Conservation (phyloP, 1,140 invertebrate genomes). For the Oncopodura yosiiana region DNA sequence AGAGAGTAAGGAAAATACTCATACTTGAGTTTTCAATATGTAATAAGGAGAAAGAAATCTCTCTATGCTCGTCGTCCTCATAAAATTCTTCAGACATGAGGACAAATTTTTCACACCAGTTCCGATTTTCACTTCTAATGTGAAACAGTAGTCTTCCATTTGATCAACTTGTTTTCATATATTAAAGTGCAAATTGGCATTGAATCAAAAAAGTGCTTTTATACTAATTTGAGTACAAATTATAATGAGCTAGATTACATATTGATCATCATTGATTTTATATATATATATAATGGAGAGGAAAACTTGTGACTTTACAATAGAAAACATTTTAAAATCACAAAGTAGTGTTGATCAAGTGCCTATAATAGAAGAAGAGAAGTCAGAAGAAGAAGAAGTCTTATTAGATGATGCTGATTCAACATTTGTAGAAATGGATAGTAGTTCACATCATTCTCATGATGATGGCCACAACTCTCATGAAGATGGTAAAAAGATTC, state of each 20-base stretch:
- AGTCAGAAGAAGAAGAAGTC: neutral
- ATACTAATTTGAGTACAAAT: neutral
- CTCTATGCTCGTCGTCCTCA: too few species aligned
- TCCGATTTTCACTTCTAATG: neutral
- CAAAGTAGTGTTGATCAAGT: slow-evolving; percentile 4
- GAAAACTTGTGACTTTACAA: slow-evolving; percentile 29
- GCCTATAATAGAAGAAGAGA: neutral
- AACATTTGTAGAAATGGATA: slow-evolving; percentile 29
- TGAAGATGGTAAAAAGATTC: slow-evolving; percentile 13
- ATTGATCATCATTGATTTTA: neutral
- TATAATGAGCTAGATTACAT: neutral
- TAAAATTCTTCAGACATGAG: too few species aligned
- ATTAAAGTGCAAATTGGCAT: neutral
- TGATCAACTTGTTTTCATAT: neutral
- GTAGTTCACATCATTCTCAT: too few species aligned
- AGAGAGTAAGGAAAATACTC: too few species aligned
- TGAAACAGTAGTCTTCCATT: neutral
- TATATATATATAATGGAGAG: slow-evolving; percentile 17
- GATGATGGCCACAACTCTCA: slow-evolving; percentile 4
- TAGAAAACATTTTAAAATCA: slow-evolving; percentile 28
- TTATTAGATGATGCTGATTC: slow-evolving; percentile 25
- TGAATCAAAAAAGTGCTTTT: too few species aligned
- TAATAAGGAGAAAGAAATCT: too few species aligned
- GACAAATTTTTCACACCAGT: too few species aligned
- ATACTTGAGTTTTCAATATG: too few species aligned